Evolutionary conservation across 2,113 vertebrate genomes (phyloP), one percentile per base, ranked within the genome.

Genomic region (Bufo gargarizans): DNA sequence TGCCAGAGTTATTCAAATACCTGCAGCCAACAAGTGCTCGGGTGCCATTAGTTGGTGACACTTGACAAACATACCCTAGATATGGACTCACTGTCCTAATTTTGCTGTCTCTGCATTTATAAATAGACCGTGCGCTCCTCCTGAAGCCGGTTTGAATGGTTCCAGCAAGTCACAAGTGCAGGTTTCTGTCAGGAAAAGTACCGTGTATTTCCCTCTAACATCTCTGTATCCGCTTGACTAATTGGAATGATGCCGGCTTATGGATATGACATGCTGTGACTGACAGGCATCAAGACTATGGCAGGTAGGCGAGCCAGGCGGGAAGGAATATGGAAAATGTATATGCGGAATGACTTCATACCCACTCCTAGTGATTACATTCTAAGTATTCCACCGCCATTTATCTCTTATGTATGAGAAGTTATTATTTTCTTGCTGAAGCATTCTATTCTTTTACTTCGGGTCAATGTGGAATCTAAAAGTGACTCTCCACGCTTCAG

Each of bases 141-240:
- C 61, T 72, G 85, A 43, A 74, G 55, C 2, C 16, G 11, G 33
- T 74, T 43, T 76, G 12, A 81, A 74, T 59, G 78, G 77, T 58
- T 17, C 50, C 63, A 20, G 67, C 14, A 82, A 72, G 78, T 55
- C 69, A 74, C n/a, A 86, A 86, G 84, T 49, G 58, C 58, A 61
- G 43, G 19, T 72, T 49, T 22, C 65, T 87, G 85, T 56, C 86
- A 81, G 86, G 16, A 14, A n/a, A 79, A 80, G 77, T 17, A 72
- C 55, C 5, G 77, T 82, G 67, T 19, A 59, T 61, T 20, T 50
- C 55, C 22, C 16, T 79, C 0, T 0, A 1, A 4, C 50, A 7
- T 10, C n/a, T 61, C 0, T 0, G 13, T 0, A 0, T 12, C 84
- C 81, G 19, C 0, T 82, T 58, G 56, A 84, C 88, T 22, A 55